Conservation (phyloP, 2,797 vertebrate species). For the Euthynnus affinis region DNA sequence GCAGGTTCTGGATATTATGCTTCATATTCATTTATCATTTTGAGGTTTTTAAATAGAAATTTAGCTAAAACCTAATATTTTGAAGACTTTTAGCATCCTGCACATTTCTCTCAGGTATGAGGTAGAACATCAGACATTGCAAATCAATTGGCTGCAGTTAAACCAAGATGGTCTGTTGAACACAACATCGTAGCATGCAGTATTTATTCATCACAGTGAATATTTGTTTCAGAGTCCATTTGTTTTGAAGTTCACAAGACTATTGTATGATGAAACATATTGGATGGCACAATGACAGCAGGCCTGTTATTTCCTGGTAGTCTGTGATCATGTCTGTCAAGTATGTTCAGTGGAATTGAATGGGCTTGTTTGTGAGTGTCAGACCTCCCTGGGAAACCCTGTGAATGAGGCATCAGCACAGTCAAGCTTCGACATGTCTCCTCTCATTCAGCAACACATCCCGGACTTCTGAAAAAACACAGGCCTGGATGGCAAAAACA, state of each 20-base stretch:
- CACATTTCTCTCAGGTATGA: slow-evolving; percentile 47
- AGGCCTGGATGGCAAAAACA: slow-evolving; percentile 51
- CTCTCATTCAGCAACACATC: slow-evolving; percentile 72
- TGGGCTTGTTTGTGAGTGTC: slow-evolving; percentile 70
- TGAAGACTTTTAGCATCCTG: background rate
- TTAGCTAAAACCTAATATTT: background rate
- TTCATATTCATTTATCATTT: slow-evolving; percentile 12
- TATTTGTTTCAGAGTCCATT: slow-evolving; percentile 14
- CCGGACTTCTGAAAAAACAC: slow-evolving; percentile 56
- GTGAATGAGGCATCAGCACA: slow-evolving; percentile 70
- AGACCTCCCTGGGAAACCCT: slow-evolving; percentile 67
- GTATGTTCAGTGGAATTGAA: slow-evolving; percentile 57
- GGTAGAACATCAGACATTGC: slow-evolving; percentile 30
- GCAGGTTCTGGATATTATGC: slow-evolving; percentile 48
- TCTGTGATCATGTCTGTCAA: slow-evolving; percentile 63
- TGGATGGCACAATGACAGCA: slow-evolving; percentile 41
- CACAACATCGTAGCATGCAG: background rate
- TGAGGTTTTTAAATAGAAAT: slow-evolving; percentile 11
- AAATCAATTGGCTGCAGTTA: slow-evolving; percentile 4
- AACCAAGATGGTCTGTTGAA: background rate
- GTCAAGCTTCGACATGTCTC: slow-evolving; percentile 82
- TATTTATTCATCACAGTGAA: slow-evolving; percentile 10
- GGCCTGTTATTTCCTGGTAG: slow-evolving; percentile 61
- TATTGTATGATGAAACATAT: slow-evolving; percentile 30
- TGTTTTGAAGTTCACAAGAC: slow-evolving; percentile 35